phyloP scores from a whole-genome alignment of 1,140 invertebrate species.

The Sesamia nonagrioides region DNA sequence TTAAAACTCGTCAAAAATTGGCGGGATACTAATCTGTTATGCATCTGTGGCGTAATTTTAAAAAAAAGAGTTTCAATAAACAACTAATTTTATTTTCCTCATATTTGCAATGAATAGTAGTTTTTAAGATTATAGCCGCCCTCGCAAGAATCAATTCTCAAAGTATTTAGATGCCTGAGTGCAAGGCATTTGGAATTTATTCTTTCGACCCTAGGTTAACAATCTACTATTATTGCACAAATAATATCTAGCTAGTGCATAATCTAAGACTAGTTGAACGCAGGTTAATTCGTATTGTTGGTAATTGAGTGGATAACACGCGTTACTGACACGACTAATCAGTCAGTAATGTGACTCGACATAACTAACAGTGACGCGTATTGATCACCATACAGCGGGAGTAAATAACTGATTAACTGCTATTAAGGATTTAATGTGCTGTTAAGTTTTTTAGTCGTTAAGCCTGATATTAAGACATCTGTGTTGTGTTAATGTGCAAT shows the following conservation, averaged over 20 bases:
- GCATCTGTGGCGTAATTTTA: too few species aligned
- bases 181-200: too few species aligned
- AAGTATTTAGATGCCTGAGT: too few species aligned
- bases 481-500: too few species aligned
- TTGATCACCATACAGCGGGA: slow-evolving; percentile 7
- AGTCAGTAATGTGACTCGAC: slow-evolving; percentile 62
- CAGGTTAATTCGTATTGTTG: slow-evolving; percentile 60
- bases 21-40: too few species aligned
- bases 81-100: too few species aligned
- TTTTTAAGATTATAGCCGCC: too few species aligned
- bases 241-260: slow-evolving; percentile 50
- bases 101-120: too few species aligned
- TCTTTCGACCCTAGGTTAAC: too few species aligned
- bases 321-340: slow-evolving; percentile 65
- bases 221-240: slow-evolving; percentile 29
- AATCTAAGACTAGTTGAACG: slow-evolving; percentile 54
- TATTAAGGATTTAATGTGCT: slow-evolving; percentile 1
- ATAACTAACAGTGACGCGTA: slow-evolving; percentile 50
- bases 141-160: too few species aligned
- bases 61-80: too few species aligned
- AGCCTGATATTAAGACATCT: background rate
- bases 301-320: slow-evolving; percentile 73
- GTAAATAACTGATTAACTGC: slow-evolving; percentile 30
- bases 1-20: too few species aligned
- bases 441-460: background rate